Evolutionary conservation across 2,113 vertebrate species (phyloP).

Genomic region (Anguilla rostrata): DNA sequence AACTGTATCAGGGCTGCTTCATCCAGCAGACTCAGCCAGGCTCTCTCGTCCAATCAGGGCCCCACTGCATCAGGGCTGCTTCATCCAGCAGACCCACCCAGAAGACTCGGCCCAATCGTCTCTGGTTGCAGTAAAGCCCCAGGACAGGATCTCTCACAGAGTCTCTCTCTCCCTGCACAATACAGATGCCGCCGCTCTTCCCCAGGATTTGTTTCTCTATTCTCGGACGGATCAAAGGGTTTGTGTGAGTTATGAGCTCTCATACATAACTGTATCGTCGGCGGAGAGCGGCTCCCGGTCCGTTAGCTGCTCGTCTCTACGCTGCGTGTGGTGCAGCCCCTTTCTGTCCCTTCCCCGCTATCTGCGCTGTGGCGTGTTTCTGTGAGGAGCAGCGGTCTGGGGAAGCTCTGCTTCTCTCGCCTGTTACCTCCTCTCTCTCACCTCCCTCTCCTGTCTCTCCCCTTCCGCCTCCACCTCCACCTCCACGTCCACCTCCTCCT

Average conservation of each 20-base stretch:
- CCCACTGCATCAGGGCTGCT: constrained; percentile 17
- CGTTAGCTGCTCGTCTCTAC: neutral
- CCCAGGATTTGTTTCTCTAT: too few species aligned
- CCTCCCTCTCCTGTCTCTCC: constrained; percentile 27
- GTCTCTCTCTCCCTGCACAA: neutral
- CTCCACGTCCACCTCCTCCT: too few species aligned
- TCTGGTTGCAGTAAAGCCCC: constrained; percentile 41
- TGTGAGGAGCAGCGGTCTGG: neutral
- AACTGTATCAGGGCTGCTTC: constrained; percentile 27
- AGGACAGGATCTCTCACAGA: constrained; percentile 38
- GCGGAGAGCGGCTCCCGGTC: neutral
- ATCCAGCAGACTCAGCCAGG: constrained; percentile 37
- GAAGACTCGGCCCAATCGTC: constrained; percentile 30
- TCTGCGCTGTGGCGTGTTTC: neutral
- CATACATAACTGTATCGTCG: too few species aligned
- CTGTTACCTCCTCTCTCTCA: neutral
- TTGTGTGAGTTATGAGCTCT: too few species aligned
- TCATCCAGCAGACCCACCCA: constrained; percentile 34
- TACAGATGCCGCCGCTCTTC: neutral
- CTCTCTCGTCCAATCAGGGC: constrained; percentile 22
- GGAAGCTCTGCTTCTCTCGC: too few species aligned
- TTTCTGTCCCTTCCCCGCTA: neutral
- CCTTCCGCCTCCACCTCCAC: neutral
- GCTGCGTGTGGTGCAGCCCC: neutral
- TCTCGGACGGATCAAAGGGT: too few species aligned